These are phyloP conservation scores for Apotomis turbidana DNA, from an alignment of 2,888 invertebrate genomes.

Conservation along the genomic window DNA sequence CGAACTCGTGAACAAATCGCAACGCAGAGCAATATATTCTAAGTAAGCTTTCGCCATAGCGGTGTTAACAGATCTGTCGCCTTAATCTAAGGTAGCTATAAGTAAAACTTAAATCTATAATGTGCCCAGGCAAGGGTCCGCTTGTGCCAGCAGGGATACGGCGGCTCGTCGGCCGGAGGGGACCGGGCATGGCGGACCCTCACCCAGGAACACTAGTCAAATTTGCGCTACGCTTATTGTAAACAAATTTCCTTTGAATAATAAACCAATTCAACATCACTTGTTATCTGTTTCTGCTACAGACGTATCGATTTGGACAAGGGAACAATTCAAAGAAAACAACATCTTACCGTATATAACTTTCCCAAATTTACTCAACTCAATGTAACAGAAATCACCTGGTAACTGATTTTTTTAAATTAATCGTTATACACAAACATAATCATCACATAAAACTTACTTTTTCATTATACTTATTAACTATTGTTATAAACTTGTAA, in stretches of 20 bases:
- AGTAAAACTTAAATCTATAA: constrained; percentile 66
- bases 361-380: constrained; percentile 79
- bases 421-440: constrained; percentile 77
- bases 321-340: constrained; percentile 77
- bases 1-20: constrained; percentile 60
- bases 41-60: constrained; percentile 68
- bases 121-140: constrained; percentile 45
- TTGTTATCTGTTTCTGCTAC: constrained; percentile 52
- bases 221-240: constrained; percentile 71
- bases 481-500: constrained; percentile 75
- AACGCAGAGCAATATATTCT: constrained; percentile 61
- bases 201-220: constrained; percentile 57
- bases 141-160: constrained; percentile 41
- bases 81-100: constrained; percentile 75
- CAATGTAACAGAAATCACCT: constrained; percentile 77
- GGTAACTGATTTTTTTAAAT: constrained; percentile 80
- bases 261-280: constrained; percentile 54
- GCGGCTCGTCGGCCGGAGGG: constrained; percentile 36
- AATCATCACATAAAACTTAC: constrained; percentile 75
- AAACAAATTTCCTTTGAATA: constrained; percentile 59
- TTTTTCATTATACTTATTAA: constrained; percentile 60
- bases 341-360: constrained; percentile 74
- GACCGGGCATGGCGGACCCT: constrained; percentile 44
- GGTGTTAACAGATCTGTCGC: constrained; percentile 75
- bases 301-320: constrained; percentile 56